Evolutionary conservation across 2,113 vertebrate species (phyloP).

Genomic region (Colinus virginianus): DNA sequence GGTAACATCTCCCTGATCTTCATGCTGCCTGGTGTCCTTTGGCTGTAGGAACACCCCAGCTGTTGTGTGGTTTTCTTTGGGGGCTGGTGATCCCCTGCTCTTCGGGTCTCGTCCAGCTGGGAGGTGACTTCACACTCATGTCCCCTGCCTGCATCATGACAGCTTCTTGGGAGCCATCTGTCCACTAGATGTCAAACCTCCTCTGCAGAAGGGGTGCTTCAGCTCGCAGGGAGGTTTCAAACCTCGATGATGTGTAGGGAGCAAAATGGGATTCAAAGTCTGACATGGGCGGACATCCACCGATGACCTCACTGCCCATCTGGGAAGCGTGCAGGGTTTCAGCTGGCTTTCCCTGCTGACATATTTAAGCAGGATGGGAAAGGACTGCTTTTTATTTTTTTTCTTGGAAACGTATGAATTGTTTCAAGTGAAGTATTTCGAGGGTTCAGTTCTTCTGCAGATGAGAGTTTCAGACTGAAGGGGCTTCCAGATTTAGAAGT

Average conservation of each 20-base stretch:
- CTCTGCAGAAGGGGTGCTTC: background rate
- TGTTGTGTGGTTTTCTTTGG: rapidly evolving
- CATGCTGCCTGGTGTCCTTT: background rate
- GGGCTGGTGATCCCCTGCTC: background rate
- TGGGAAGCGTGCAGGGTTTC: background rate
- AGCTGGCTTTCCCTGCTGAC: background rate
- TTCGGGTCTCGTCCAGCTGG: background rate
- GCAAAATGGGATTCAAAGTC: background rate
- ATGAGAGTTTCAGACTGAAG: background rate
- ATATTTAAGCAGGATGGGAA: background rate
- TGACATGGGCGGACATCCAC: background rate
- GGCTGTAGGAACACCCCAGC: background rate
- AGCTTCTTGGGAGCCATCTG: background rate
- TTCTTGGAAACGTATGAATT: background rate
- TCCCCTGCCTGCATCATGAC: background rate
- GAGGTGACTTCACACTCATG: background rate
- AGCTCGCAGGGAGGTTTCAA: background rate
- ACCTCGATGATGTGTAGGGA: background rate
- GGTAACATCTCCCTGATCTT: background rate
- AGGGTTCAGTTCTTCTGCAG: background rate
- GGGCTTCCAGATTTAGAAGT: background rate
- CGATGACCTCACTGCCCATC: background rate
- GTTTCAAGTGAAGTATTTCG: background rate
- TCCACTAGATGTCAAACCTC: constrained; percentile 24
- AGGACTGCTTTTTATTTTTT: background rate